Evolutionary conservation across 2,113 vertebrate species (phyloP).

Genomic region (Carollia perspicillata): DNA sequence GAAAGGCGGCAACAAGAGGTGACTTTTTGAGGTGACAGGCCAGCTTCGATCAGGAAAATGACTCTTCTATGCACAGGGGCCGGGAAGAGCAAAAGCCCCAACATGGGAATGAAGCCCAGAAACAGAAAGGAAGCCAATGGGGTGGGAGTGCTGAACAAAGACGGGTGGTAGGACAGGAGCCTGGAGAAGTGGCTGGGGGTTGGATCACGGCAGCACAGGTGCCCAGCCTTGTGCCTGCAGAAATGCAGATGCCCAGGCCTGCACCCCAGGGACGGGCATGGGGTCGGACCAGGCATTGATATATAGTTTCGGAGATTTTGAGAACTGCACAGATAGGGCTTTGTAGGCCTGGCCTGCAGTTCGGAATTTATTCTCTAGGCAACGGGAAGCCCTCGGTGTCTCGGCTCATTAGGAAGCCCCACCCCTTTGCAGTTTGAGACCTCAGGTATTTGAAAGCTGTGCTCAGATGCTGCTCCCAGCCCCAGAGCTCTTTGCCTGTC

Average conservation of each 20-base stretch:
- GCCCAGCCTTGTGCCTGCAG: fast-evolving
- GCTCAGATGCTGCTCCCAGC: fast-evolving
- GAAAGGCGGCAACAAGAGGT: not conserved
- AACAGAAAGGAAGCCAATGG: not conserved
- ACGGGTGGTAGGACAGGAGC: not conserved
- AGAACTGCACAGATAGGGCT: not conserved
- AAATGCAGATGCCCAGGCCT: not conserved
- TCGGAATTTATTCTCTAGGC: not conserved
- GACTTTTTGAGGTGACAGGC: not conserved
- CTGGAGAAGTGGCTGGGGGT: no score
- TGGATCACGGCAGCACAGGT: fast-evolving
- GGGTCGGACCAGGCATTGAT: not conserved
- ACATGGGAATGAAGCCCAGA: not conserved
- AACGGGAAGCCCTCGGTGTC: not conserved
- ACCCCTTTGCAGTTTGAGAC: fast-evolving
- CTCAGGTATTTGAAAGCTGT: not conserved
- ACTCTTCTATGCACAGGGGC: not conserved
- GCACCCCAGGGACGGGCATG: fast-evolving
- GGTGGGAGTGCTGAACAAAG: not conserved
- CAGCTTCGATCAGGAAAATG: not conserved
- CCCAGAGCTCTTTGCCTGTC: fast-evolving
- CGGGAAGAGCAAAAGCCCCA: not conserved
- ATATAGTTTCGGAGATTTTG: not conserved
- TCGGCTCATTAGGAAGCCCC: not conserved
- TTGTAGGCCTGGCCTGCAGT: not conserved